Base-by-base conservation (phyloP, 2,888 invertebrate genomes). In the Aspidapion aeneum region DNA sequence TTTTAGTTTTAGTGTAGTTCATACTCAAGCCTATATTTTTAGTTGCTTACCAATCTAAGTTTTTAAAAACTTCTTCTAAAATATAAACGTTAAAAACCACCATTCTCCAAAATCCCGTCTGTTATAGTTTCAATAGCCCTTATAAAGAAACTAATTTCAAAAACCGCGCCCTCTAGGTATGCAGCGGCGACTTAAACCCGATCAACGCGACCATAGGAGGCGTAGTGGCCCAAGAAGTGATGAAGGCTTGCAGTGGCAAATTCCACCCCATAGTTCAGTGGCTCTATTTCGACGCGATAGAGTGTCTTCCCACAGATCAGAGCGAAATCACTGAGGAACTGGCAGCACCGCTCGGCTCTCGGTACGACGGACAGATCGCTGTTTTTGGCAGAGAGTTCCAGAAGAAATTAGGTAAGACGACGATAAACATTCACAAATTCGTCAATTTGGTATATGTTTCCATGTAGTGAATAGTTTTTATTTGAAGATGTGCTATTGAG, bases 191-290 rank as follows among this genome's bases (percentile, higher is more conserved):
- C 74, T 79, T 94, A 35, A 91, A 90, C 75, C 97, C 98, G 0
- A 88, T 99, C 82, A 93, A 95, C 76, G 96, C 96, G 0, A 90
- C 93, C 0, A 90, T 98, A 72, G 99, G 99, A 58, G 98, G 99
- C 18, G 87, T 98, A 61, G 94, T 98, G 2, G 98, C 98, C 20
- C 99, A 99, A 81, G 99, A 99, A 82, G 96, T 93, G n/a, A 90
- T 99, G 90, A 99, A 99, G 82, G 97, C 96, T 0, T 96, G 95
- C 81, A 93, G 93, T 54, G 97, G 97, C 62, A 98, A 98, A 80
- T 98, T 98, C 81, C 88, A 89, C 69, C 98, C 98, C 0, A 91
- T 98, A 67, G 84, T 86, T 74, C 96, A 98, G 77, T 98, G 93
- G 91, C 80, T 98, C 60, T 98, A 98, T 80, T 93, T 93, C 75